A percentile compares a stretch with the other conserved stretches of the same genome.
Conservation (phyloP, 2,797 vertebrate genomes). For the Petrocephalus schoutedeni region DNA sequence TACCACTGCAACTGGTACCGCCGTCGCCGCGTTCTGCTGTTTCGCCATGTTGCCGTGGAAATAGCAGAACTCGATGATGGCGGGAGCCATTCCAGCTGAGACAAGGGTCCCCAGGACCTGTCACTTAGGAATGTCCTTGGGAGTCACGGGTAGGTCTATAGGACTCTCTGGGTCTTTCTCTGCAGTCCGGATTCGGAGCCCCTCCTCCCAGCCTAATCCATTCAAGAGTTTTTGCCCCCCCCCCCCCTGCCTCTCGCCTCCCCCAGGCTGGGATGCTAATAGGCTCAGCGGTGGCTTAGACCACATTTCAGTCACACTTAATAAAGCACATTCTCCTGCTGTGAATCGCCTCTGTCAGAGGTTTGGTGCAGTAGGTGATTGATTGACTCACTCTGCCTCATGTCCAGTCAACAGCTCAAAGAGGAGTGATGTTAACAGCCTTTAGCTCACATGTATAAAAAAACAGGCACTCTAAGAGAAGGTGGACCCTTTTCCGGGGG, state of each 20-base stretch:
- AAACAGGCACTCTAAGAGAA: neutral
- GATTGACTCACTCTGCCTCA: slow-evolving; percentile 34
- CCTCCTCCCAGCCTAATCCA: slow-evolving; percentile 5
- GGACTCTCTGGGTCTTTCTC: neutral
- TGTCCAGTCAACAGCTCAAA: slow-evolving; percentile 33
- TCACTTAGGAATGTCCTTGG: slow-evolving; percentile 6
- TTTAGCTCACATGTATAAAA: slow-evolving; percentile 24
- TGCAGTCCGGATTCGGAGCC: neutral
- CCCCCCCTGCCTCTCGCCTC: neutral
- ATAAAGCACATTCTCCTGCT: slow-evolving; percentile 19
- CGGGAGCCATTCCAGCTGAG: neutral
- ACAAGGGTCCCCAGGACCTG: neutral
- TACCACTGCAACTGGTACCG: neutral
- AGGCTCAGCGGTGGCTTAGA: neutral
- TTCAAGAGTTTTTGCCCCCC: slow-evolving; percentile 3
- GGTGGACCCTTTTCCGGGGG: neutral
- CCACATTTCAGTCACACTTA: slow-evolving; percentile 22
- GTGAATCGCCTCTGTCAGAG: slow-evolving; percentile 31
- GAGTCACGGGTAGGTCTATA: neutral
- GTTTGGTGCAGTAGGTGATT: slow-evolving; percentile 26
- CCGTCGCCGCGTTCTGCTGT: neutral
- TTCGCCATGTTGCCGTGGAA: neutral
- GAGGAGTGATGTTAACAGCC: slow-evolving; percentile 30
- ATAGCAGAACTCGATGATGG: neutral
- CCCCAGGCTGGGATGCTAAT: slow-evolving; percentile 4